Evolutionary conservation across 2,797 vertebrate species (phyloP).

Genomic region (Merluccius polli): DNA sequence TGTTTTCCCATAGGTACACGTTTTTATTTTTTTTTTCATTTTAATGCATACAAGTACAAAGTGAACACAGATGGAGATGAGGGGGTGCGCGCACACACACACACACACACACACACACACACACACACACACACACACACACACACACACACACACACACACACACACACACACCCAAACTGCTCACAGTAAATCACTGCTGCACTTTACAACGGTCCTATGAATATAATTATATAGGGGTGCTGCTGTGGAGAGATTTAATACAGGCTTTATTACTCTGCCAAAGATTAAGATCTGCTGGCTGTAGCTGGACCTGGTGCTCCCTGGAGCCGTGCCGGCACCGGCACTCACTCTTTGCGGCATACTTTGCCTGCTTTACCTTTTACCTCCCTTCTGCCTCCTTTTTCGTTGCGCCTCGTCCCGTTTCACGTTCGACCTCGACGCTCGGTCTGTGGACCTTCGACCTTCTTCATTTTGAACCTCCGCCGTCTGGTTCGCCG

Average conservation of each 20-base stretch:
- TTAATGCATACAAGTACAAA: background rate
- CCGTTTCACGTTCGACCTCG: background rate
- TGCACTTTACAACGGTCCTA: conserved; percentile 59
- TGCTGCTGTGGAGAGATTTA: conserved; percentile 65
- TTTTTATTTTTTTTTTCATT: background rate
- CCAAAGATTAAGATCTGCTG: conserved; percentile 68
- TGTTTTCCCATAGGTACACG: background rate
- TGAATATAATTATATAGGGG: conserved; percentile 69
- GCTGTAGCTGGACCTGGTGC: conserved; percentile 52
- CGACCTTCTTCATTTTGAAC: background rate
- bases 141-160: conserved; percentile 32
- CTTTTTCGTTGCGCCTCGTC: background rate
- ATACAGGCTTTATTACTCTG: conserved; percentile 62
- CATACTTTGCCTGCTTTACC: background rate
- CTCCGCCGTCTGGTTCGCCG: background rate
- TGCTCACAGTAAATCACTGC: conserved; percentile 45
- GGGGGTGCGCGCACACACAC: conserved; percentile 1
- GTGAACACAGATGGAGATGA: background rate
- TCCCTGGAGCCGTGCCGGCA: background rate
- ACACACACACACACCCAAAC: conserved; percentile 16
- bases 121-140: conserved; percentile 23
- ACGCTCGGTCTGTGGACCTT: background rate
- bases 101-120: background rate
- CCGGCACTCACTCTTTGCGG: background rate
- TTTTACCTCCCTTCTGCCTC: no score